A percentile compares a stretch with the other conserved stretches of the same genome.
Evolutionary conservation across 2,113 vertebrate genomes (phyloP).

Genomic region (Benitochromis conjunctus): DNA sequence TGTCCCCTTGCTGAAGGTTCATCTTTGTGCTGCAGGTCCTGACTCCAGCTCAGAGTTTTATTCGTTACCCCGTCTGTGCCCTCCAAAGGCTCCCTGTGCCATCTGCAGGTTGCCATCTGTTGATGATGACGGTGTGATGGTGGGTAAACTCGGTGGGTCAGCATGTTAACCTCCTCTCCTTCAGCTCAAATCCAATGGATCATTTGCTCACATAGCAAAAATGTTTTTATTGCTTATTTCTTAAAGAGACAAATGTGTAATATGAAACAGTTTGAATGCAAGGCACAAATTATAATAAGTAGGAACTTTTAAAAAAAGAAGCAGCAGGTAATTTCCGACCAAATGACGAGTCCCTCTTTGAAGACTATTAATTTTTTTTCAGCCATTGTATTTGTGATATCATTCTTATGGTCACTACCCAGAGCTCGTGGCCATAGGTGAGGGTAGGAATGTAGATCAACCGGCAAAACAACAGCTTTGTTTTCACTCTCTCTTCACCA

Average conservation of each 20-base stretch:
- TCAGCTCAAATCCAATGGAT: background rate
- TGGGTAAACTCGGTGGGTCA: background rate
- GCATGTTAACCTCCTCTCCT: background rate
- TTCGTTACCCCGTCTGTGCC: background rate
- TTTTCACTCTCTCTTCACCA: background rate
- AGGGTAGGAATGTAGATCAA: background rate
- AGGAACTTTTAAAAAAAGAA: background rate
- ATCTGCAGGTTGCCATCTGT: constrained; percentile 41
- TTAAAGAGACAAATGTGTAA: background rate
- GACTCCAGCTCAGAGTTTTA: background rate
- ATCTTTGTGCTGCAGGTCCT: background rate
- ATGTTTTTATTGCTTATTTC: no score
- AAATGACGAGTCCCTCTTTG: background rate
- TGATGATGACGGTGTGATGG: background rate
- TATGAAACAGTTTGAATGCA: background rate
- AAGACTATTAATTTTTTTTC: background rate
- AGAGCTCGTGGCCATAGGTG: background rate
- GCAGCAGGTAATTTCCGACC: background rate
- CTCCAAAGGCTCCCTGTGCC: constrained; percentile 1
- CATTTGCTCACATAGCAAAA: background rate
- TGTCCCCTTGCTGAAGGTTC: background rate
- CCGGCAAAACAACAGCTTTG: background rate
- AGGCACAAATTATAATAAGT: background rate
- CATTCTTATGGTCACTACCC: background rate
- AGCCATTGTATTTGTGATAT: background rate